phyloP scores from a whole-genome alignment of 64 coral and sea anemone genomes.

The Anthopleura sola region DNA sequence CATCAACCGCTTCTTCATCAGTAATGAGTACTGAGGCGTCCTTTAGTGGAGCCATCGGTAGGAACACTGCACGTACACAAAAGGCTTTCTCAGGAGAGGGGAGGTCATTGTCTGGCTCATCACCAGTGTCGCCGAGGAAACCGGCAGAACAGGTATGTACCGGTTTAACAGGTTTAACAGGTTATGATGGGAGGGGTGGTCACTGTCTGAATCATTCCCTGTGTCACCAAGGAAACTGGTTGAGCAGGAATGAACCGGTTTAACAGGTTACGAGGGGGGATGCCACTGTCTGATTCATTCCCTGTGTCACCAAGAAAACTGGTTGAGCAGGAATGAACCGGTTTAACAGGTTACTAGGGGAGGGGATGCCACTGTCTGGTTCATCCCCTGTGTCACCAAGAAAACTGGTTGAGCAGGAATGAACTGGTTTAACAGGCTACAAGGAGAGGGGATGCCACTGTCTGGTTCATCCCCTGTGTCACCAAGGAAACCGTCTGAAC shows the following conservation, averaged over 20 bases:
- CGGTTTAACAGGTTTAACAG: not conserved
- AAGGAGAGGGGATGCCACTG: too few relatives aligned
- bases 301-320: too few relatives aligned
- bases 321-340: too few relatives aligned
- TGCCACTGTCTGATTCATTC: too few relatives aligned
- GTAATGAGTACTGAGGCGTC: conserved; percentile 57
- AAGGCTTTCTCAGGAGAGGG: conserved; percentile 89
- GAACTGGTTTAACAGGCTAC: too few relatives aligned
- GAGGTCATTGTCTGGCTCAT: conserved; percentile 39
- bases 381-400: too few relatives aligned
- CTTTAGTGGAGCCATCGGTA: conserved; percentile 90
- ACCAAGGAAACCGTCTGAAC: not conserved
- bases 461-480: not conserved
- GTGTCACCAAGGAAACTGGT: not conserved
- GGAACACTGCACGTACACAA: conserved; percentile 25
- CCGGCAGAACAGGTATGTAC: not conserved
- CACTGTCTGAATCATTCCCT: conserved; percentile 19
- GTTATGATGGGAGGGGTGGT: conserved; percentile 59
- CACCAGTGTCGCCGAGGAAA: not conserved
- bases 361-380: too few relatives aligned
- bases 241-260: not conserved
- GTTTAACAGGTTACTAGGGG: too few relatives aligned
- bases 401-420: too few relatives aligned
- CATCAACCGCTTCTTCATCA: conserved; percentile 15
- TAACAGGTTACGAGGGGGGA: too few relatives aligned